These are phyloP conservation scores for Andricus grossulariae DNA, from an alignment of 1,140 invertebrate species.

Conservation along the genomic window DNA sequence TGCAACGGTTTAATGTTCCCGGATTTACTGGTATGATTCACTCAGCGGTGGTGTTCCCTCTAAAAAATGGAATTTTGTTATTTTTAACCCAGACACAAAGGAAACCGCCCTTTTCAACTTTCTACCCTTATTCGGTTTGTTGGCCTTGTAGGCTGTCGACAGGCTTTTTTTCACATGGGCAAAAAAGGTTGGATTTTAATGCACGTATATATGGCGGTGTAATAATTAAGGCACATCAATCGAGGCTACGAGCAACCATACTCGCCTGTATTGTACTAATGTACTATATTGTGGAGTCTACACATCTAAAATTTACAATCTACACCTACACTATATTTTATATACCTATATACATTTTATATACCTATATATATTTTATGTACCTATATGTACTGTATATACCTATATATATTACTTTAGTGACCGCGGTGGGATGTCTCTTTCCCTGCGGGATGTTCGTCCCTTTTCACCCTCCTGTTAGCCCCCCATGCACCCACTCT, in stretches of 20 bases:
- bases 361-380: background rate
- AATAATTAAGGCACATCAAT: constrained; percentile 18
- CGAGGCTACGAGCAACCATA: background rate
- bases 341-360: background rate
- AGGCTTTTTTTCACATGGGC: background rate
- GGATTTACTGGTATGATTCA: too few relatives aligned
- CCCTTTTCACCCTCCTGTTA: constrained; percentile 5
- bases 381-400: background rate
- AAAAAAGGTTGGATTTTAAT: constrained; percentile 23
- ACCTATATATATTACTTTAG: background rate
- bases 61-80: constrained; percentile 10
- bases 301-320: background rate
- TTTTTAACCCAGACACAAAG: constrained; percentile 4
- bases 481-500: background rate
- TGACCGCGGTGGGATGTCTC: constrained; percentile 10
- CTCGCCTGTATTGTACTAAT: too few relatives aligned
- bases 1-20: too few relatives aligned
- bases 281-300: too few relatives aligned
- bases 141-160: constrained; percentile 3
- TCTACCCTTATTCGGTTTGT: constrained; percentile 13
- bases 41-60: background rate
- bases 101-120: background rate
- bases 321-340: background rate
- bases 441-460: constrained; percentile 18
- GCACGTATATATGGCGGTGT: background rate